A percentile compares a stretch with the other conserved stretches of the same genome.
These are phyloP conservation scores for Macquaria ambigua DNA, from an alignment of 2,113 vertebrate genomes.

Conservation along the genomic window DNA sequence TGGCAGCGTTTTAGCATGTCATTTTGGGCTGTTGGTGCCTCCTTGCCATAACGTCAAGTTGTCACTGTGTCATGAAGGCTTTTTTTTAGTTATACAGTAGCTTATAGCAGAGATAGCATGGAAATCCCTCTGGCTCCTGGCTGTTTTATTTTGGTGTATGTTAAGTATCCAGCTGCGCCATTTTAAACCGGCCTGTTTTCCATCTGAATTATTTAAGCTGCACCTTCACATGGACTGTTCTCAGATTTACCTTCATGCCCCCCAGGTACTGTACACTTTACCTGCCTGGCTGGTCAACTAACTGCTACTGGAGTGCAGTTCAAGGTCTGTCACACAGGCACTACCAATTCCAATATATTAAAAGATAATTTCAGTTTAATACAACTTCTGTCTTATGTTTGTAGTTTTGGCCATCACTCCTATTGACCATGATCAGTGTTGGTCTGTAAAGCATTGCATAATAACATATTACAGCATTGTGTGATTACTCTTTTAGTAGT, in stretches of 20 bases:
- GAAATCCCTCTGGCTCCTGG: constrained; percentile 32
- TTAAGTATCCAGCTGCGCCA: constrained; percentile 52
- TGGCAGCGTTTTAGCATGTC: constrained; percentile 3
- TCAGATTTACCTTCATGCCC: constrained; percentile 66
- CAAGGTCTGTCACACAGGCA: neutral
- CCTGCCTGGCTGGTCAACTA: constrained; percentile 55
- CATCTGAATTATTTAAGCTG: constrained; percentile 81
- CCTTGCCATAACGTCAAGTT: constrained; percentile 11
- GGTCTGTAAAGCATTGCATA: neutral
- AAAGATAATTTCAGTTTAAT: neutral
- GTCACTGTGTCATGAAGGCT: constrained; percentile 4
- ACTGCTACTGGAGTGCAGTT: constrained; percentile 30
- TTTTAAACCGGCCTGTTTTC: constrained; percentile 75
- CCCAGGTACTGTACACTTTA: constrained; percentile 62
- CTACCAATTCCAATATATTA: neutral
- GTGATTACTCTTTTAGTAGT: neutral
- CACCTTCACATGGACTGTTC: constrained; percentile 56
- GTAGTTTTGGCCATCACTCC: neutral
- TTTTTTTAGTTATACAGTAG: constrained; percentile 8
- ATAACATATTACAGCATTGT: neutral
- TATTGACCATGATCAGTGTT: neutral
- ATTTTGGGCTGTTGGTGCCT: constrained; percentile 28
- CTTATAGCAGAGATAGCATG: constrained; percentile 14
- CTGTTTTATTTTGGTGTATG: constrained; percentile 48
- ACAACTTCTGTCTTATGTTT: too few species aligned